Evolutionary conservation across 2,797 vertebrate genomes (phyloP), one percentile per base, ranked within the genome.

Genomic region (Psittacula derbiana): DNA sequence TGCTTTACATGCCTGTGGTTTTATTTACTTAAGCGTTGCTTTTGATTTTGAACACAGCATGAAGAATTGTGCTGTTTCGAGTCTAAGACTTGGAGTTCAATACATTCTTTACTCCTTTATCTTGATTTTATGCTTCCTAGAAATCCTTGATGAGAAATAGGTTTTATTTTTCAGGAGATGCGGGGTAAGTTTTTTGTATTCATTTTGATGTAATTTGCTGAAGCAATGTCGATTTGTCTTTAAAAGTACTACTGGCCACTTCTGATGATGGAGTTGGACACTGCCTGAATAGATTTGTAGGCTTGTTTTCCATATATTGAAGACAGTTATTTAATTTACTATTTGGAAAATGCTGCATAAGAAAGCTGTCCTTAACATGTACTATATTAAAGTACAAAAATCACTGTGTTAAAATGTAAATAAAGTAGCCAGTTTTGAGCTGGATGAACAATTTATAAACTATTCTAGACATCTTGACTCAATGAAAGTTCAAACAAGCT

Each of bases 401-500:
- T 90, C 19, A 52, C 41, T 61, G 8, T 78, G 16, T 91, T 74
- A 89, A 82, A 62, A 73, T 92, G 83, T 88, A 74, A 94, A 93
- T 80, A 94, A 93, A 91, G 80, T 38, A 78, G 55, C 33, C 52
- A 33, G 8, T 84, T 93, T 92, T 92, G 80, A 87, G 58, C 33
- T 71, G 67, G 46, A 91, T 90, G 50, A 90, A 21, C 82, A 76
- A 92, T 86, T 84, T 83, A 88, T 89, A 44, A 53, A 36, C 36
- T 72, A 2, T 71, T 67, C 16, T 58, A 50, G 61, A 71, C 17
- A 43, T 79, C 80, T 78, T 73, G 55, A 91, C 40, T 96, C 85
- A 88, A 19, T 92, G 64, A 74, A 96, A 89, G 28, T 91, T 97
- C 50, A 91, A 4, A 44, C 57, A 85, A 47, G 64, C 83, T 96